These are phyloP conservation scores for Zalophus californianus DNA, from an alignment of 2,797 vertebrate species.

Conservation along the genomic window DNA sequence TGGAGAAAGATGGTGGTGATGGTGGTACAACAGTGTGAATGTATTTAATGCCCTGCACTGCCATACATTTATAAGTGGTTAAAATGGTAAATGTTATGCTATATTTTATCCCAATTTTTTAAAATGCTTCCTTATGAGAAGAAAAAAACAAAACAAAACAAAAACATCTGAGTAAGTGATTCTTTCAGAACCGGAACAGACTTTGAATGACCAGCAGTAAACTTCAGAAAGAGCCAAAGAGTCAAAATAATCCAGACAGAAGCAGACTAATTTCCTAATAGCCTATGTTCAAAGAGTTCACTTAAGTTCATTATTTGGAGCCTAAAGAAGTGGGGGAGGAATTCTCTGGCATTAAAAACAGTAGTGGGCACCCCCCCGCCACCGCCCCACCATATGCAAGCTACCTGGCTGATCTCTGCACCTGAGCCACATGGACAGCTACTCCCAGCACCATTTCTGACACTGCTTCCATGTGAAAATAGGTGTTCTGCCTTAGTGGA, in stretches of 20 bases:
- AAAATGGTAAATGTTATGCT: not conserved
- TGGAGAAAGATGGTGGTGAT: not conserved
- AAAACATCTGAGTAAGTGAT: conserved; percentile 1
- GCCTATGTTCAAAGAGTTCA: conserved; percentile 3
- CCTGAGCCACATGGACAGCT: not conserved
- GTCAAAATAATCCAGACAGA: not conserved
- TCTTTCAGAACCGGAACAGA: conserved; percentile 13
- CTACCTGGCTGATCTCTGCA: not conserved
- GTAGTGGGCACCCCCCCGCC: not conserved
- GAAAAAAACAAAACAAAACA: not conserved
- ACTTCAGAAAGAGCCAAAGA: not conserved
- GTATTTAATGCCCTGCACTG: not conserved
- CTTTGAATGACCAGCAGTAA: not conserved
- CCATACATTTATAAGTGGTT: not conserved
- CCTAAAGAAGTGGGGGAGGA: too few species aligned
- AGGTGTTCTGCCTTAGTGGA: not conserved
- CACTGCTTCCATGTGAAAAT: not conserved
- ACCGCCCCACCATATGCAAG: not conserved
- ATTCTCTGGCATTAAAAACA: not conserved
- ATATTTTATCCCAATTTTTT: not conserved
- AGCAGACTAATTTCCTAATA: conserved; percentile 13
- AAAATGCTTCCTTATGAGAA: not conserved
- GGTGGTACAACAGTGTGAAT: not conserved
- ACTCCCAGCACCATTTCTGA: not conserved
- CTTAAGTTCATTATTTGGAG: conserved; percentile 7